A percentile compares a stretch with the other conserved stretches of the same genome.
These are phyloP conservation scores for Diceros bicornis DNA, from an alignment of 2,797 vertebrate species.

Conservation along the genomic window DNA sequence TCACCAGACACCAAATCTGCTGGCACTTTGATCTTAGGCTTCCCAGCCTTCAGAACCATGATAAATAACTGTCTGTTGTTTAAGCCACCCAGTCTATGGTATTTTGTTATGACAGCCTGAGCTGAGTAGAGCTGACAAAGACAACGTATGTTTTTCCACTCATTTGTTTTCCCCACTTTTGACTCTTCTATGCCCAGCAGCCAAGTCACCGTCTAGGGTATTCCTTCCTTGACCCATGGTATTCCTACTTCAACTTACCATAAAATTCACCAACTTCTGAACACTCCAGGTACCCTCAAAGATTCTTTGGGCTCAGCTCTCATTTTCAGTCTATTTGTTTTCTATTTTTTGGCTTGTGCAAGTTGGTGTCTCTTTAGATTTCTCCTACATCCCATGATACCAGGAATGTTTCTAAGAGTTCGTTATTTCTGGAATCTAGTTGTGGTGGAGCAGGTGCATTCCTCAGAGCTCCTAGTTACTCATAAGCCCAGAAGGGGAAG, in stretches of 20 bases:
- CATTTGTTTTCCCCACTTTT: not conserved
- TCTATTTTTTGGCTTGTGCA: not conserved
- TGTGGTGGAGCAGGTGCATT: not conserved
- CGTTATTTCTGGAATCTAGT: not conserved
- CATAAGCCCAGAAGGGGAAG: not conserved
- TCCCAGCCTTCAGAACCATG: not conserved
- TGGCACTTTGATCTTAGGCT: not conserved
- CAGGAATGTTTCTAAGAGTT: not conserved
- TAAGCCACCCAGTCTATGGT: not conserved
- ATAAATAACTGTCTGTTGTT: not conserved
- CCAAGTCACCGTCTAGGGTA: too few species aligned
- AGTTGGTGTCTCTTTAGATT: not conserved
- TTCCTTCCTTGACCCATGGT: not conserved
- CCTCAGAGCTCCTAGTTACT: not conserved
- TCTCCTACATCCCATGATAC: not conserved
- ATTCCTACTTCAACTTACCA: not conserved
- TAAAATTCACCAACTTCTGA: not conserved
- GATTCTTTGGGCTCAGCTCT: not conserved
- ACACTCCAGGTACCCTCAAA: not conserved
- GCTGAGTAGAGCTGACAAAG: not conserved
- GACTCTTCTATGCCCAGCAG: not conserved
- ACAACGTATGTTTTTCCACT: not conserved
- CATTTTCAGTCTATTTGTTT: not conserved
- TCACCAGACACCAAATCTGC: not conserved
- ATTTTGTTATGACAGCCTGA: not conserved